Conservation (phyloP, 2,888 invertebrate species). For the Netelia melanura region DNA sequence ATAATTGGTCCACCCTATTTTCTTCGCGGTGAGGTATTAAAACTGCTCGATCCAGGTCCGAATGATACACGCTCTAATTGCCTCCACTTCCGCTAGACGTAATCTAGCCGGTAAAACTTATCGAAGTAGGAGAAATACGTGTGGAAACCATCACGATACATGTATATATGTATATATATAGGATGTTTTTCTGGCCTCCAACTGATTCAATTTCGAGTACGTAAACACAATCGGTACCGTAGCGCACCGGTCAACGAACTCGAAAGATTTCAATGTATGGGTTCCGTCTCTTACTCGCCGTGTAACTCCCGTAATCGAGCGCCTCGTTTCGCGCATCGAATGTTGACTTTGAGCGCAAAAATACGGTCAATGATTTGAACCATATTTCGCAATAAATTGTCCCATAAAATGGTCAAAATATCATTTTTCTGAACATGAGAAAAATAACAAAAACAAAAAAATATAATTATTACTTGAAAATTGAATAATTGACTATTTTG, state of each 20-base stretch:
- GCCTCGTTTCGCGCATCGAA: conserved; percentile 1
- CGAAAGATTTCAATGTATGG: conserved; percentile 38
- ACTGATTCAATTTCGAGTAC: conserved; percentile 64
- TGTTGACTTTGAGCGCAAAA: conserved; percentile 7
- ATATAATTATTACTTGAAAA: too few species aligned
- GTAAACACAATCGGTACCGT: conserved; percentile 51
- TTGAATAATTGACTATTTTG: too few species aligned
- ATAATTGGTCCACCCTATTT: too few species aligned
- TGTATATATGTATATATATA: neutral
- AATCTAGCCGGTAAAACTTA: too few species aligned
- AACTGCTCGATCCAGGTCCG: conserved; percentile 14
- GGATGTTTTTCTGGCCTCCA: conserved; percentile 49
- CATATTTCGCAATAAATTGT: neutral
- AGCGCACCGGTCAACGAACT: conserved; percentile 57
- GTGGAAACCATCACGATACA: too few species aligned
- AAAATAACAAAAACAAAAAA: too few species aligned
- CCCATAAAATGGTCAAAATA: neutral
- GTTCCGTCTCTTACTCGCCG: conserved; percentile 16
- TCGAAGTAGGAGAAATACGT: too few species aligned
- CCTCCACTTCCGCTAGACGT: conserved; percentile 39
- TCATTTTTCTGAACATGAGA: too few species aligned
- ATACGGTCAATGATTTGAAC: neutral
- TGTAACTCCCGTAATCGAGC: neutral
- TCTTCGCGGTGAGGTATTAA: neutral
- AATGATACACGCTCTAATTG: conserved; percentile 42